phyloP scores from a whole-genome alignment of 2,113 vertebrate genomes.

The Crotophaga sulcirostris region DNA sequence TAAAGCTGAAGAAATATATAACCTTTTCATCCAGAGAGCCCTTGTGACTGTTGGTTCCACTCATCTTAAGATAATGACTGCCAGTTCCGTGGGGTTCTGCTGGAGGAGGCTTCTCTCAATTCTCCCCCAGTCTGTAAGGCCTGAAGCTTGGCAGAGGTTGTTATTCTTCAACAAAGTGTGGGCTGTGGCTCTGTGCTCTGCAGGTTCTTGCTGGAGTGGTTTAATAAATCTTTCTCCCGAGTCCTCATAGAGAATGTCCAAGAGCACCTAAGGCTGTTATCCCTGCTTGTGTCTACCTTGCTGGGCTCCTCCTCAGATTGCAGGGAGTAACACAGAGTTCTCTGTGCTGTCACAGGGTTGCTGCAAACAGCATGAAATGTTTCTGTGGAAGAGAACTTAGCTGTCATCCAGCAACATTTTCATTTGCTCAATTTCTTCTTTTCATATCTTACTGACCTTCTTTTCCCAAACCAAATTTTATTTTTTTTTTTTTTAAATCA shows the following conservation, averaged over 20 bases:
- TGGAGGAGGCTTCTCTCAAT: neutral
- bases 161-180: neutral
- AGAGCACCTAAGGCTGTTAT: neutral
- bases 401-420: neutral
- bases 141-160: neutral
- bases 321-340: neutral
- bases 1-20: neutral
- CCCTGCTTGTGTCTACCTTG: rapidly evolving
- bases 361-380: neutral
- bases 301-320: neutral
- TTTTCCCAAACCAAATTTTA: neutral
- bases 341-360: neutral
- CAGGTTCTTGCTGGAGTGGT: neutral
- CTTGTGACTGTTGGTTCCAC: neutral
- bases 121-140: neutral
- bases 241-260: neutral
- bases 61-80: neutral
- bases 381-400: neutral
- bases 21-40: neutral
- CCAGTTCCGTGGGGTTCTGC: neutral
- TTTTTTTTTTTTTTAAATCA: neutral
- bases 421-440: neutral
- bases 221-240: neutral
- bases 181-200: neutral
- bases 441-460: neutral